A percentile compares a stretch with the other conserved stretches of the same genome.
phyloP scores from a whole-genome alignment of 2,113 vertebrate genomes.

The Mustela nigripes region DNA sequence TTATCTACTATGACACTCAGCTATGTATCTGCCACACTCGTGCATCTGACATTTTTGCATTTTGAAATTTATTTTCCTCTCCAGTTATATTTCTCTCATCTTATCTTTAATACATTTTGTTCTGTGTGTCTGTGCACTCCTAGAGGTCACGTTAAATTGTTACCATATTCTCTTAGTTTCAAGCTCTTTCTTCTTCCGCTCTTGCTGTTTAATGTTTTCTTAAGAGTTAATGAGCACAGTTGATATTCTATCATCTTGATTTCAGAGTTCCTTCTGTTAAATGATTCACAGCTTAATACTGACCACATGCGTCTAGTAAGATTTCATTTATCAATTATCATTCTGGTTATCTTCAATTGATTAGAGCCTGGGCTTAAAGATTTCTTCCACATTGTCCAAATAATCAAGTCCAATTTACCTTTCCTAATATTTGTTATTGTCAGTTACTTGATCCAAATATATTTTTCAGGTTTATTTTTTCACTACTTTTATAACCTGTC shows the following conservation, averaged over 20 bases:
- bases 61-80: conserved; percentile 13
- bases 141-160: neutral
- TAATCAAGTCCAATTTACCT: neutral
- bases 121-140: neutral
- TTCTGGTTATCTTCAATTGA: neutral
- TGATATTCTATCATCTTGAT: neutral
- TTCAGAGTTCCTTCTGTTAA: neutral
- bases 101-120: neutral
- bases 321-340: neutral
- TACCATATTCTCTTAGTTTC: neutral
- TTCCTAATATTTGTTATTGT: neutral
- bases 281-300: neutral
- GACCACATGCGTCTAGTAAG: neutral
- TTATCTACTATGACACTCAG: neutral
- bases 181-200: neutral
- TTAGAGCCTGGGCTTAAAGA: neutral
- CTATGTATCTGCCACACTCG: neutral
- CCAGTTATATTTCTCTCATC: neutral
- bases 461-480: conserved; percentile 15
- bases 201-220: neutral
- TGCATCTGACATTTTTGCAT: neutral
- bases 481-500: neutral
- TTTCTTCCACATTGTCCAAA: neutral
- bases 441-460: neutral
- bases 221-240: neutral